A percentile compares a stretch with the other conserved stretches of the same genome.
phyloP scores from a whole-genome alignment of 2,888 invertebrate genomes.

The Trachelus tabidus region DNA sequence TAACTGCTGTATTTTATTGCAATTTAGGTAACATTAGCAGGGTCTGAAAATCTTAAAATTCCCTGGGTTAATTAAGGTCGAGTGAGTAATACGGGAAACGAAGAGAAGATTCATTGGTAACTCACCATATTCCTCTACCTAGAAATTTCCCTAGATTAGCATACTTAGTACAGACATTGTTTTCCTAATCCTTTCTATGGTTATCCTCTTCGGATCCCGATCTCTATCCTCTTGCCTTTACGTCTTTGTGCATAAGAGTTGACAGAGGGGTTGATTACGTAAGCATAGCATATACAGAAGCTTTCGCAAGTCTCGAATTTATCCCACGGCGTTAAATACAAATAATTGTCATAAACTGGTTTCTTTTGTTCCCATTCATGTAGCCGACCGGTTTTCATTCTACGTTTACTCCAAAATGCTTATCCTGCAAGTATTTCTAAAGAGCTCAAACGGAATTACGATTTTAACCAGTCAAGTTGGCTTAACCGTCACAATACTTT shows the following conservation, averaged over 20 bases:
- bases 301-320: not conserved
- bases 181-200: constrained; percentile 31
- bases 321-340: not conserved
- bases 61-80: not conserved
- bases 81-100: not conserved
- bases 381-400: not conserved
- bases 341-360: not conserved
- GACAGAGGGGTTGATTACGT: not conserved
- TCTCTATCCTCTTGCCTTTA: not conserved
- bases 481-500: not conserved
- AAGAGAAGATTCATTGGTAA: not conserved
- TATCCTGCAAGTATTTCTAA: not conserved
- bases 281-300: not conserved
- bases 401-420: not conserved
- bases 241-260: not conserved
- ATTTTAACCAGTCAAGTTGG: not conserved
- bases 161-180: constrained; percentile 40
- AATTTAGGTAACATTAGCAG: not conserved
- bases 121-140: not conserved
- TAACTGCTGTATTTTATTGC: not conserved
- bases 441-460: not conserved
- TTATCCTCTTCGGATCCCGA: not conserved
- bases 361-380: not conserved
- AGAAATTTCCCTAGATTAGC: constrained; percentile 30
- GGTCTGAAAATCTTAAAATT: not conserved